Percentiles rank a stretch among this genome's conserved stretches.
These are phyloP conservation scores for Trilocha varians DNA, from an alignment of 2,888 invertebrate species.

Conservation along the genomic window DNA sequence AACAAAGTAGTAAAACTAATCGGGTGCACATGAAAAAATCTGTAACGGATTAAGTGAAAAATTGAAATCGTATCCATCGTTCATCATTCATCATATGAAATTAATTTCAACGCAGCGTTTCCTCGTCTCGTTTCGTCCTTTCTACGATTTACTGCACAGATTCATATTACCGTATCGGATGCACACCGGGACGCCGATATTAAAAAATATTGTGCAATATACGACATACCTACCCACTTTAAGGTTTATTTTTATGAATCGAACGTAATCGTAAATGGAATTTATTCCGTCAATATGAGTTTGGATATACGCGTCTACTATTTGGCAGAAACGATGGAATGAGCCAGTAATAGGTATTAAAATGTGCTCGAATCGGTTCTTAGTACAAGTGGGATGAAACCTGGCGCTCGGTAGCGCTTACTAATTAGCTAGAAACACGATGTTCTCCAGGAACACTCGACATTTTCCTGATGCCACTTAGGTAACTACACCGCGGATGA, in stretches of 20 bases:
- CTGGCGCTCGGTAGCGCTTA: conserved; percentile 21
- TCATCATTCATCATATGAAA: conserved; percentile 69
- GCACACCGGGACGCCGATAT: conserved; percentile 35
- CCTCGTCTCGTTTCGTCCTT: conserved; percentile 44
- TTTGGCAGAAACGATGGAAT: conserved; percentile 44
- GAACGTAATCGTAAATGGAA: no score
- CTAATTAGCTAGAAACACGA: conserved; percentile 54
- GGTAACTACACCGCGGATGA: conserved; percentile 15
- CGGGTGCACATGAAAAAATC: conserved; percentile 6
- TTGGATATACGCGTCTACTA: no score
- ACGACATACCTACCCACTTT: no score
- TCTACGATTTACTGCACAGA: conserved; percentile 54
- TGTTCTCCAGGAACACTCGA: conserved; percentile 24
- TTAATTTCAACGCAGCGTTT: conserved; percentile 56
- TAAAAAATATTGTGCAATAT: conserved; percentile 35
- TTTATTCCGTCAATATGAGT: no score
- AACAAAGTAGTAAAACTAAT: no score
- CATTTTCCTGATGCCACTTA: conserved; percentile 19
- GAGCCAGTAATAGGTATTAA: conserved; percentile 59
- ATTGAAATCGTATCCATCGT: conserved; percentile 61
- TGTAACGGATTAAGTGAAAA: conserved; percentile 37
- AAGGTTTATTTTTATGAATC: no score
- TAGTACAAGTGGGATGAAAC: conserved; percentile 33
- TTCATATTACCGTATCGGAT: conserved; percentile 48
- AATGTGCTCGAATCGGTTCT: conserved; percentile 42